phyloP scores from a whole-genome alignment of 2,113 vertebrate genomes.

The Rana temporaria region DNA sequence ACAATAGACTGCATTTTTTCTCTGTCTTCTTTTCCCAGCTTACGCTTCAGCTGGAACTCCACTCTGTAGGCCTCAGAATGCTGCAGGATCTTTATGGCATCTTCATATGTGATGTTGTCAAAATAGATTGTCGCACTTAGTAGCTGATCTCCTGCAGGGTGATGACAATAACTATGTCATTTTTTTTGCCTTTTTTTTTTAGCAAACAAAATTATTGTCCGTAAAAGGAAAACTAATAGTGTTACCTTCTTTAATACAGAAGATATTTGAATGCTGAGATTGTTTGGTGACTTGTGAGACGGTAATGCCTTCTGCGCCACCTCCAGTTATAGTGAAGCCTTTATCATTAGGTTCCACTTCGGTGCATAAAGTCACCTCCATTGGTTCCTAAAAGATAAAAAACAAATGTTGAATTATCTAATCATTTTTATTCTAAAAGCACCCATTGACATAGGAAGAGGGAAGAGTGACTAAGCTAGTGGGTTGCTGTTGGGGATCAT shows the following conservation, averaged over 20 bases:
- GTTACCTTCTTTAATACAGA: slow-evolving; percentile 88
- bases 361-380: slow-evolving; percentile 83
- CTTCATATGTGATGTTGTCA: slow-evolving; percentile 91
- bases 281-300: slow-evolving; percentile 88
- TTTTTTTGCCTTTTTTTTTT: neutral
- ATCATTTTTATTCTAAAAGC: neutral
- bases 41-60: slow-evolving; percentile 88
- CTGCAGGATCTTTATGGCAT: slow-evolving; percentile 93
- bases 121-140: slow-evolving; percentile 95
- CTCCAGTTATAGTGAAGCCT: slow-evolving; percentile 87
- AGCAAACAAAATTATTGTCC: neutral
- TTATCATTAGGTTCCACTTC: slow-evolving; percentile 83
- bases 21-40: slow-evolving; percentile 67
- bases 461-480: too few species aligned
- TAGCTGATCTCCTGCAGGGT: slow-evolving; percentile 87
- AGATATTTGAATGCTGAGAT: slow-evolving; percentile 86
- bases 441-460: too few species aligned
- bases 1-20: slow-evolving; percentile 60
- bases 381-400: slow-evolving; percentile 62
- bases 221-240: neutral
- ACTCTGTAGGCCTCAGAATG: slow-evolving; percentile 91
- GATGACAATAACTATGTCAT: neutral
- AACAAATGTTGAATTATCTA: neutral
- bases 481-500: too few species aligned
- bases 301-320: slow-evolving; percentile 87